Conservation (phyloP, 1,140 invertebrate genomes). For the Drosophila baimaii region DNA sequence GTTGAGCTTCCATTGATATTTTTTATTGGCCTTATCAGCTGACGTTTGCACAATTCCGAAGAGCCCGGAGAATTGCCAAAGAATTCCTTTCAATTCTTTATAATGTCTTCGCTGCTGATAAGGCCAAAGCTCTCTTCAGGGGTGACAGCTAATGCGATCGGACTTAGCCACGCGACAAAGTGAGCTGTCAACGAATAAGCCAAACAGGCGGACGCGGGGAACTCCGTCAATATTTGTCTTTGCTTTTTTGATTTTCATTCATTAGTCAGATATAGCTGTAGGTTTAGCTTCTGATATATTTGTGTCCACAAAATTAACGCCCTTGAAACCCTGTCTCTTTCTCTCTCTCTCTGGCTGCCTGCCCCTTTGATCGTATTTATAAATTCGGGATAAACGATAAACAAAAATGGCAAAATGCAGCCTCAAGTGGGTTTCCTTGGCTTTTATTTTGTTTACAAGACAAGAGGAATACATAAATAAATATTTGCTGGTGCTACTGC, state of each 20-base stretch:
- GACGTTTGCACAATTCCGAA: slow-evolving; percentile 16
- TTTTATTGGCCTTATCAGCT: slow-evolving; percentile 44
- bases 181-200: slow-evolving; percentile 33
- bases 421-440: slow-evolving; percentile 45
- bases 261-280: slow-evolving; percentile 3
- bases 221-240: slow-evolving; percentile 39
- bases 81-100: slow-evolving; percentile 30
- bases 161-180: slow-evolving; percentile 44
- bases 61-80: slow-evolving; percentile 1
- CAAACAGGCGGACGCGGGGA: slow-evolving; percentile 31
- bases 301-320: slow-evolving; percentile 21
- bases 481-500: slow-evolving; percentile 7
- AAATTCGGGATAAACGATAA: slow-evolving; percentile 30
- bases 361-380: slow-evolving; percentile 26
- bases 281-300: background rate
- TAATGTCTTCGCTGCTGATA: slow-evolving; percentile 19
- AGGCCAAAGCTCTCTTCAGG: slow-evolving; percentile 20
- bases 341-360: background rate
- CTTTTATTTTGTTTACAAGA: slow-evolving; percentile 32
- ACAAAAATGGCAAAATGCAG: slow-evolving; percentile 34
- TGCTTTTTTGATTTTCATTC: slow-evolving; percentile 33
- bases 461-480: slow-evolving; percentile 42
- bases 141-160: slow-evolving; percentile 27
- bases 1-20: slow-evolving; percentile 43
- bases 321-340: slow-evolving; percentile 26